These are phyloP conservation scores for Lasioglossum villosulum DNA, from an alignment of 2,888 invertebrate genomes.

Conservation along the genomic window DNA sequence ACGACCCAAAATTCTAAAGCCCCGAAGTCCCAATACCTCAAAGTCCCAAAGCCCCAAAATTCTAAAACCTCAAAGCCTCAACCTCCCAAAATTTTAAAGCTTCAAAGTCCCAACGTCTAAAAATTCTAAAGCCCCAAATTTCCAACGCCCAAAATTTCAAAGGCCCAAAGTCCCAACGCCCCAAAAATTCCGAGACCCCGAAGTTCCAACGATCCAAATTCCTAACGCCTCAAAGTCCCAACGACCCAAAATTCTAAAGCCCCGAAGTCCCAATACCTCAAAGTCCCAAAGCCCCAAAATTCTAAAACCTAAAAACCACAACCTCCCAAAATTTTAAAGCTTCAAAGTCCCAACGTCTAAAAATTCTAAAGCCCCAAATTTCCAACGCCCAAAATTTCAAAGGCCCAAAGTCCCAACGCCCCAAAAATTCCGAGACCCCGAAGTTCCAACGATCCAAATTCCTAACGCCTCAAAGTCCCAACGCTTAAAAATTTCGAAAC, in stretches of 20 bases:
- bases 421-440: neutral
- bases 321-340: neutral
- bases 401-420: neutral
- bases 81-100: neutral
- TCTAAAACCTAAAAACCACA: neutral
- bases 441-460: neutral
- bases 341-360: neutral
- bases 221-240: accelerated
- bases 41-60: neutral
- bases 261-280: too few relatives aligned
- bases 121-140: neutral
- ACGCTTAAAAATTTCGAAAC: neutral
- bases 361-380: too few relatives aligned
- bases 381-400: neutral
- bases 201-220: neutral
- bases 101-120: accelerated
- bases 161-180: neutral
- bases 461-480: neutral
- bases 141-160: neutral
- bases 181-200: neutral
- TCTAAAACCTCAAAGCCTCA: neutral
- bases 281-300: neutral
- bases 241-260: too few relatives aligned
- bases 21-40: neutral
- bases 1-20: neutral